Percentiles rank a stretch among this genome's conserved stretches.
These are phyloP conservation scores for Netelia fuscicornis DNA, from an alignment of 2,888 invertebrate species.

Conservation along the genomic window DNA sequence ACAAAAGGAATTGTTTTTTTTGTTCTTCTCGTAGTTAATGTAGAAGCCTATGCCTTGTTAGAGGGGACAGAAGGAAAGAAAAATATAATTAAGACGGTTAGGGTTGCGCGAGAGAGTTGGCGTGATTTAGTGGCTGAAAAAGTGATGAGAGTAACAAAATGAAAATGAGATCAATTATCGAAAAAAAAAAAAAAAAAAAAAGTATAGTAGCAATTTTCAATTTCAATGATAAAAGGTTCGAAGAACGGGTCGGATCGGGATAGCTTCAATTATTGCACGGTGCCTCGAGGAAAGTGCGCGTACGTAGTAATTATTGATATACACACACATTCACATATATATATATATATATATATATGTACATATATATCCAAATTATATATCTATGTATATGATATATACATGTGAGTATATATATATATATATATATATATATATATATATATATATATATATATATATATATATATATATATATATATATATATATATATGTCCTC, in stretches of 20 bases:
- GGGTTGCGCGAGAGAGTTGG: conserved; percentile 1
- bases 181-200: conserved; percentile 33
- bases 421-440: not conserved
- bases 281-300: conserved; percentile 44
- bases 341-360: conserved; percentile 8
- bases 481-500: conserved; percentile 8
- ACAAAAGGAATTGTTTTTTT: conserved; percentile 78
- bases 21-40: conserved; percentile 74
- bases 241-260: conserved; percentile 54
- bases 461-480: not conserved
- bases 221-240: conserved; percentile 61
- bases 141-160: conserved; percentile 3
- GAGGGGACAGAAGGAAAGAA: conserved; percentile 37
- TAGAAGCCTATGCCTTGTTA: conserved; percentile 77
- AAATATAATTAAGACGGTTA: not conserved
- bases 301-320: conserved; percentile 49
- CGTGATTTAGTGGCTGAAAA: conserved; percentile 2
- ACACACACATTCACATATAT: conserved; percentile 1
- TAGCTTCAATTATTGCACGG: conserved; percentile 66
- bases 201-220: conserved; percentile 61
- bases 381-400: not conserved
- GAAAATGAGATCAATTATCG: conserved; percentile 64
- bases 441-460: not conserved
- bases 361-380: not conserved
- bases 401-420: not conserved